Conservation (phyloP, 2,888 invertebrate genomes). For the Synanthedon andrenaeformis region DNA sequence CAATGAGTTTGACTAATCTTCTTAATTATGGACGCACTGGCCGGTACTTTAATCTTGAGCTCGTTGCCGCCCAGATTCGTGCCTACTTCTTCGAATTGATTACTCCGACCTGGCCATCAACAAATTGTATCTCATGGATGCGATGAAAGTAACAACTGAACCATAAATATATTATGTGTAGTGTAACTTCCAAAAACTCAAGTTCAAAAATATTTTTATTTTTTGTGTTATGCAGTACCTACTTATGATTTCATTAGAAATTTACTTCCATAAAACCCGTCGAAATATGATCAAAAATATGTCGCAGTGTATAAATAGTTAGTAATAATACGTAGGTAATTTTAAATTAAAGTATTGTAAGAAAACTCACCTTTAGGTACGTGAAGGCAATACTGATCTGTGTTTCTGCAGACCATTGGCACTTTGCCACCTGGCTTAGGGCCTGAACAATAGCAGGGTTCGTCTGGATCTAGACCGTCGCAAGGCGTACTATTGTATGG, state of each 20-base stretch:
- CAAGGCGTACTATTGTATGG: slow-evolving; percentile 50
- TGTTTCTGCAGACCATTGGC: slow-evolving; percentile 49
- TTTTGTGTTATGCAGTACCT: background rate
- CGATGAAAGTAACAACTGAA: background rate
- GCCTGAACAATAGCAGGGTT: slow-evolving; percentile 53
- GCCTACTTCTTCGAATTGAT: slow-evolving; percentile 61
- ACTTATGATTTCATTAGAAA: background rate
- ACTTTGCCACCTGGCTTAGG: slow-evolving; percentile 31
- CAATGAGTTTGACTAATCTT: slow-evolving; percentile 61
- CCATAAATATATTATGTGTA: background rate
- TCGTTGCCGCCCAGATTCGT: slow-evolving; percentile 53
- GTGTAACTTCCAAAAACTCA: background rate
- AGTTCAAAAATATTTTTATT: background rate
- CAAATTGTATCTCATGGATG: slow-evolving; percentile 36
- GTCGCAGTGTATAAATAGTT: background rate
- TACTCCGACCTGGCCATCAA: slow-evolving; percentile 62
- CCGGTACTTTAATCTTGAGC: slow-evolving; percentile 59
- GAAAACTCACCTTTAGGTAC: slow-evolving; percentile 53
- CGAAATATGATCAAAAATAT: background rate
- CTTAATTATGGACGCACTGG: slow-evolving; percentile 48
- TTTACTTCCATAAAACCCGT: too few relatives aligned
- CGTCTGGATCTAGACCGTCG: slow-evolving; percentile 44
- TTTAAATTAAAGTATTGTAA: background rate
- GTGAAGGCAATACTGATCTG: slow-evolving; percentile 55
- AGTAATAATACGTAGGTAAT: too few relatives aligned